These are phyloP conservation scores for Antennarius maculatus DNA, from an alignment of 2,797 vertebrate species.

Conservation along the genomic window DNA sequence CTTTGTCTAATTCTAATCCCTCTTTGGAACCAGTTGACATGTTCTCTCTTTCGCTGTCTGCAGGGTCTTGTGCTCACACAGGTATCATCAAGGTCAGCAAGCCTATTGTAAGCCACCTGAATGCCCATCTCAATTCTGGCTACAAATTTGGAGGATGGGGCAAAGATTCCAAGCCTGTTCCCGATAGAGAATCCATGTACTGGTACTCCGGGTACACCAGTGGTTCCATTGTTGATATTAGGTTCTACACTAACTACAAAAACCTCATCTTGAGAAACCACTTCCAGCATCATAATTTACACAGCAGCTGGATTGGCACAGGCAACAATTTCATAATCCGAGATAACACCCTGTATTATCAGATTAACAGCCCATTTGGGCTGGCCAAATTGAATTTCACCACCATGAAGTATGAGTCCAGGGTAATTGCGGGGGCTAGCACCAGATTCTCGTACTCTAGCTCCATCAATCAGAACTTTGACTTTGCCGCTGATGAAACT, in stretches of 20 bases:
- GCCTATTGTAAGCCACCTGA: conserved; percentile 75
- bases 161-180: conserved; percentile 76
- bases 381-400: conserved; percentile 77
- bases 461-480: conserved; percentile 73
- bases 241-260: conserved; percentile 72
- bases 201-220: conserved; percentile 66
- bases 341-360: conserved; percentile 78
- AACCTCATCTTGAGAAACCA: conserved; percentile 70
- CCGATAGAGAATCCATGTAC: conserved; percentile 72
- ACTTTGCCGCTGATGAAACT: conserved; percentile 83
- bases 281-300: conserved; percentile 49
- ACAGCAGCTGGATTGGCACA: conserved; percentile 55
- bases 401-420: conserved; percentile 47
- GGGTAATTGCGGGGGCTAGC: conserved; percentile 73
- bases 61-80: conserved; percentile 74
- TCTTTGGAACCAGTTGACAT: not conserved
- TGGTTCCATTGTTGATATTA: conserved; percentile 49
- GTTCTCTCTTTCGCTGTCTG: not conserved
- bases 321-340: conserved; percentile 78
- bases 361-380: conserved; percentile 64
- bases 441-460: conserved; percentile 76
- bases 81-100: conserved; percentile 72
- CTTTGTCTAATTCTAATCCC: not conserved
- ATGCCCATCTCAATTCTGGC: conserved; percentile 55
- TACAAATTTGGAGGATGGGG: conserved; percentile 77